Evolutionary conservation across 2,888 invertebrate species (phyloP).

Genomic region (Scaptomyza tumidula): DNA sequence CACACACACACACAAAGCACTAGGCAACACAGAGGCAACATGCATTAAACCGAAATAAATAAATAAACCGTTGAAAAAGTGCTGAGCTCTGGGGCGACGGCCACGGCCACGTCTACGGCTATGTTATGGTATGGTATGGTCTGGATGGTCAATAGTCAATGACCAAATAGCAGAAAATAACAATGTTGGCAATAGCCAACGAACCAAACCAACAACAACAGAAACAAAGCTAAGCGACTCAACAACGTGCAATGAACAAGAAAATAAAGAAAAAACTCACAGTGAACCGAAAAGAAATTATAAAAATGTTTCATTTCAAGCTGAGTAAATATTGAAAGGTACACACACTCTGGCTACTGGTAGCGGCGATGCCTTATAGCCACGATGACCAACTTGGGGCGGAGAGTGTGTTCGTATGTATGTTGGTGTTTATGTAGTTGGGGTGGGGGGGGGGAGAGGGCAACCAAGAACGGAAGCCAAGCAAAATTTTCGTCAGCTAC

Average conservation of each 20-base stretch:
- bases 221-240: constrained; percentile 39
- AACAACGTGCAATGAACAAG: constrained; percentile 12
- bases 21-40: constrained; percentile 22
- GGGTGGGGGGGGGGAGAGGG: not conserved
- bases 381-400: constrained; percentile 26
- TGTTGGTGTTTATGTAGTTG: not conserved
- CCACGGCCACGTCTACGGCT: constrained; percentile 8
- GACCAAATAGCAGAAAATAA: constrained; percentile 79
- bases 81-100: constrained; percentile 43
- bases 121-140: constrained; percentile 18
- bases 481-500: constrained; percentile 72
- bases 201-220: constrained; percentile 69
- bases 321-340: constrained; percentile 69
- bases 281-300: constrained; percentile 64
- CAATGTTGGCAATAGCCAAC: constrained; percentile 79
- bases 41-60: constrained; percentile 79
- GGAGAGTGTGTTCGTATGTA: not conserved
- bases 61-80: constrained; percentile 69
- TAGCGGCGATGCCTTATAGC: not conserved
- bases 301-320: constrained; percentile 73
- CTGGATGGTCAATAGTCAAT: constrained; percentile 70
- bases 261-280: not conserved
- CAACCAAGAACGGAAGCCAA: constrained; percentile 64
- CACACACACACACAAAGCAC: constrained; percentile 5
- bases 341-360: constrained; percentile 14